phyloP scores from a whole-genome alignment of 2,113 vertebrate species.

The Vombatus ursinus region DNA sequence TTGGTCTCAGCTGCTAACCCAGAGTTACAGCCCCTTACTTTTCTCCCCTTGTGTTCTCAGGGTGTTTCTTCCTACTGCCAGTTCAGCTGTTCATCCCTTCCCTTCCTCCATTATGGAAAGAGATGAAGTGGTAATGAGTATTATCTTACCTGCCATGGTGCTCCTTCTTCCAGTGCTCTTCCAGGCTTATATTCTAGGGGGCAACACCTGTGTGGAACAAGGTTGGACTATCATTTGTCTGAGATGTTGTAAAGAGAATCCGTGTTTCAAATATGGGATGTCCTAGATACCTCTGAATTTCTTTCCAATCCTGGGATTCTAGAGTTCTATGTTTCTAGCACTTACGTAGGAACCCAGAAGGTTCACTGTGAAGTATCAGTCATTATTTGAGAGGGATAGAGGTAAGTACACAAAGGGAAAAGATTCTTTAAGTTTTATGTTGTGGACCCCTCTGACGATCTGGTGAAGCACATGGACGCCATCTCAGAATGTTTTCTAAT shows the following conservation, averaged over 20 bases:
- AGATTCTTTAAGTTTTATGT: background rate
- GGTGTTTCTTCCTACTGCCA: background rate
- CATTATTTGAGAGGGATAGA: background rate
- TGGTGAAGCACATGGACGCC: background rate
- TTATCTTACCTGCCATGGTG: conserved; percentile 67
- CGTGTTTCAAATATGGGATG: background rate
- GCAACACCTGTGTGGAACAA: background rate
- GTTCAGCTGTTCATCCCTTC: background rate
- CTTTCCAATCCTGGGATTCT: background rate
- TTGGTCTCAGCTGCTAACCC: background rate
- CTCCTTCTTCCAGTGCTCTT: background rate
- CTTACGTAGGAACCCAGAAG: background rate
- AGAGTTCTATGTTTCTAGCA: background rate
- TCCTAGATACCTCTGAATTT: background rate
- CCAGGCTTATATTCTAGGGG: background rate
- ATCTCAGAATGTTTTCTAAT: background rate
- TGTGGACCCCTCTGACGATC: background rate
- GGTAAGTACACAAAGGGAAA: background rate
- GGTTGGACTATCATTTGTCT: background rate
- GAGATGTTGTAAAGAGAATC: background rate
- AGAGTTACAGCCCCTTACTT: background rate
- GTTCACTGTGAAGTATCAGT: background rate
- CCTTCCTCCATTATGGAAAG: background rate
- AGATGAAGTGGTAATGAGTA: background rate
- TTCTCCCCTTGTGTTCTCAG: background rate